These are phyloP conservation scores for Conomelus anceps DNA, from an alignment of 2,888 invertebrate genomes.

Conservation along the genomic window DNA sequence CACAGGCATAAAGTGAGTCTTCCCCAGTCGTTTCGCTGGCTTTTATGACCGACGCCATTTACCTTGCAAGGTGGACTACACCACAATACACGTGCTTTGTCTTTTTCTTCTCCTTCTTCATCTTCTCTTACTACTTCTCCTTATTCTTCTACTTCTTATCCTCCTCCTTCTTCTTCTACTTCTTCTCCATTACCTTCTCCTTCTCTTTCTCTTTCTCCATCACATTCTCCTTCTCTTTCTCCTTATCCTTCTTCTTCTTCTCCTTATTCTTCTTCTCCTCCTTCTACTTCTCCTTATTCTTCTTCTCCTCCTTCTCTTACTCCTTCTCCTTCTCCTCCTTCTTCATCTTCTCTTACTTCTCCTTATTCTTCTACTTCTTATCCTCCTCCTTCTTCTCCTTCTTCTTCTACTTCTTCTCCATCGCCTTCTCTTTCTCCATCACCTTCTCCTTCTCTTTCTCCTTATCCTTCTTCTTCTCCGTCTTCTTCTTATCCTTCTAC, in stretches of 20 bases:
- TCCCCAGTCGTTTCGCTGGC: background rate
- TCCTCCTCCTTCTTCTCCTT: background rate
- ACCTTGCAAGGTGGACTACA: no score
- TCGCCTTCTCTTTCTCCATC: background rate
- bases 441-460: background rate
- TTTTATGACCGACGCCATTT: background rate
- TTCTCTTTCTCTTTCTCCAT: no score
- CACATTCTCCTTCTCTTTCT: no score
- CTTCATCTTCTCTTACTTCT: no score
- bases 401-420: background rate
- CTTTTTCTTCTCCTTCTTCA: background rate
- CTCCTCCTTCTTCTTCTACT: background rate
- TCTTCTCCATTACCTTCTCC: background rate
- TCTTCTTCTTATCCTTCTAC: background rate
- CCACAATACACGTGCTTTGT: background rate
- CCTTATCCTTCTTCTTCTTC: no score
- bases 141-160: background rate
- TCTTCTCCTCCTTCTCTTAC: no score
- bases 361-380: no score
- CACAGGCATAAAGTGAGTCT: background rate
- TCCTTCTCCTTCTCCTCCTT: no score
- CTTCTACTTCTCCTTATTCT: no score
- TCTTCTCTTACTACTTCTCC: background rate
- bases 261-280: no score
- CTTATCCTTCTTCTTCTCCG: background rate